Evolutionary conservation across 1,140 invertebrate species (phyloP).

Genomic region (Megalonaias nervosa): DNA sequence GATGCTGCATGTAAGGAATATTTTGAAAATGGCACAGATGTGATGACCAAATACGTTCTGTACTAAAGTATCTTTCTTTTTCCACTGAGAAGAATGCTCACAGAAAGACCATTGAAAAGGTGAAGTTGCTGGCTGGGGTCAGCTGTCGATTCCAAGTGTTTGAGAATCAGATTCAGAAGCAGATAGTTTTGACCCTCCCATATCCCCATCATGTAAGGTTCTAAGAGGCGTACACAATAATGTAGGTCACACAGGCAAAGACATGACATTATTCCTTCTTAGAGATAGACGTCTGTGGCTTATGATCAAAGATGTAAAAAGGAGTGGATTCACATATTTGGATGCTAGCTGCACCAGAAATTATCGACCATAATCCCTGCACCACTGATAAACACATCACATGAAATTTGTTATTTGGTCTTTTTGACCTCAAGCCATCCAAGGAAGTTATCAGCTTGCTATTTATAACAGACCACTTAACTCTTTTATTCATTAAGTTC

Average conservation of each 20-base stretch:
- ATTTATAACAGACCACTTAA: conserved; percentile 17
- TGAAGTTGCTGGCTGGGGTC: no score
- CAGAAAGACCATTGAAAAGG: no score
- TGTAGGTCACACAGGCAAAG: not conserved
- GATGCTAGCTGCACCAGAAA: not conserved
- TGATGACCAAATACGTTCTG: no score
- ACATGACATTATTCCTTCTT: not conserved
- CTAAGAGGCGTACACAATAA: no score
- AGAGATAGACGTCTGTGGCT: not conserved
- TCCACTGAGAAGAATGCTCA: no score
- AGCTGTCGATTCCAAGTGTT: no score
- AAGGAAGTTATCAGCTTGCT: not conserved
- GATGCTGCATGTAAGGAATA: no score
- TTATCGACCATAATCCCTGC: not conserved
- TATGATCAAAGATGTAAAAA: not conserved
- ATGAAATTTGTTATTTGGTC: conserved; percentile 7
- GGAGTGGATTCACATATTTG: not conserved
- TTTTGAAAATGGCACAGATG: no score
- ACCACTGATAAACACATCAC: not conserved
- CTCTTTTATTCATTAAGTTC: conserved; percentile 10
- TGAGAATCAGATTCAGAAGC: no score
- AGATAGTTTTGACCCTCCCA: no score
- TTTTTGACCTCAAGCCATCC: not conserved
- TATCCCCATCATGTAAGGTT: no score
- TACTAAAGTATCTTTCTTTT: no score